Evolutionary conservation across 1,140 invertebrate genomes (phyloP).

Genomic region (Physella acuta): DNA sequence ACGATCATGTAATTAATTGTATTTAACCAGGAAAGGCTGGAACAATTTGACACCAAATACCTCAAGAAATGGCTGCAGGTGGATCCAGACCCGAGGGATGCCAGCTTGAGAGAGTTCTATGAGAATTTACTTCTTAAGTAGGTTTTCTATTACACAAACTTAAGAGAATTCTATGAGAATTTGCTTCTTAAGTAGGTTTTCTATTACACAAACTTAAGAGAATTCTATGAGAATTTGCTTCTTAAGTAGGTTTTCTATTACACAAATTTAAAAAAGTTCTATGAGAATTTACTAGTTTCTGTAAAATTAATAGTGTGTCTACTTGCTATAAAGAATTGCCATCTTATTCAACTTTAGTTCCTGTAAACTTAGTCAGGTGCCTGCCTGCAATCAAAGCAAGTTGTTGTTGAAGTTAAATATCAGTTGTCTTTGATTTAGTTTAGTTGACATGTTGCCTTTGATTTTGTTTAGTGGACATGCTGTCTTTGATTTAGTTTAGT

Average conservation of each 20-base stretch:
- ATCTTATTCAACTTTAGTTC: too few relatives aligned
- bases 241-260: constrained; percentile 16
- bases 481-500: too few relatives aligned
- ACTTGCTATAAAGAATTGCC: too few relatives aligned
- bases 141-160: not conserved
- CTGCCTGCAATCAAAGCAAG: too few relatives aligned
- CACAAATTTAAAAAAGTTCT: constrained; percentile 4
- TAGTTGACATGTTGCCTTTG: too few relatives aligned
- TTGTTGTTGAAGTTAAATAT: too few relatives aligned
- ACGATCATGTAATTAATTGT: too few relatives aligned
- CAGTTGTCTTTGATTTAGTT: too few relatives aligned
- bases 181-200: constrained; percentile 20
- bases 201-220: not conserved
- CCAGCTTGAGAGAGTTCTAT: constrained; percentile 10
- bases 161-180: constrained; percentile 17
- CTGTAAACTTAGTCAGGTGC: too few relatives aligned
- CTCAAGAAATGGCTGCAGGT: constrained; percentile 17
- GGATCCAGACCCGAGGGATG: constrained; percentile 8
- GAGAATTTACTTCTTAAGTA: constrained; percentile 21
- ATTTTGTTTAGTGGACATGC: too few relatives aligned
- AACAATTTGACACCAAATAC: constrained; percentile 14
- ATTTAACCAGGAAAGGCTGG: constrained; percentile 22
- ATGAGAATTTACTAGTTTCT: constrained; percentile 14
- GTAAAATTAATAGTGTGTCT: too few relatives aligned
- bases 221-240: constrained; percentile 19